Percentiles rank a stretch among this genome's conserved stretches.
These are phyloP conservation scores for Cynopterus brachyotis DNA, from an alignment of 2,113 vertebrate species.

Conservation along the genomic window DNA sequence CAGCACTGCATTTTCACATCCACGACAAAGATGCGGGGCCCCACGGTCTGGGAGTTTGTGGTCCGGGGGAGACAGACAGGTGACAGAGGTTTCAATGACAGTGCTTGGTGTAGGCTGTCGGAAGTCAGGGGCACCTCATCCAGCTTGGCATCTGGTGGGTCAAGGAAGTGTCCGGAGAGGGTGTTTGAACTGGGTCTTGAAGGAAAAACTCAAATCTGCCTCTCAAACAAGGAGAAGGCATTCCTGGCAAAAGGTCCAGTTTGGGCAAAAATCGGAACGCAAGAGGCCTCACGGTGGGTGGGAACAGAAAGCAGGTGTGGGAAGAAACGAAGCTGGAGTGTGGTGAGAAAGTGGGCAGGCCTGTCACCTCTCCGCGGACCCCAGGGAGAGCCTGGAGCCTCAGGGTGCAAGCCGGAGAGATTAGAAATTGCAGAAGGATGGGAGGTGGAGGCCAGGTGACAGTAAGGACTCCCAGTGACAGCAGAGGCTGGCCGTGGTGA, in stretches of 20 bases:
- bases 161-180: neutral
- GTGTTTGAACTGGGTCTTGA: neutral
- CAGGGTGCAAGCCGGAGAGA: no score
- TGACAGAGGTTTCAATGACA: neutral
- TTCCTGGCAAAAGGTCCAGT: neutral
- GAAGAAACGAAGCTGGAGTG: fast-evolving
- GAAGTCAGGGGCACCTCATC: neutral
- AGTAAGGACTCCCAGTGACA: no score
- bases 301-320: neutral
- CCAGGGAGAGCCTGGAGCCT: neutral
- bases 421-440: neutral
- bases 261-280: neutral
- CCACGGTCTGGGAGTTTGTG: neutral
- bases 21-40: neutral
- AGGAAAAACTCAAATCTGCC: neutral
- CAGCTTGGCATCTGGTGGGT: neutral
- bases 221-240: neutral
- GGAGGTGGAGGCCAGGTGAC: fast-evolving
- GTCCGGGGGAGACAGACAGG: neutral
- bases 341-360: fast-evolving
- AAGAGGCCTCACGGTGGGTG: fast-evolving
- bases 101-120: neutral
- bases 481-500: neutral
- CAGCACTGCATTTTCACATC: neutral
- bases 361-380: neutral